phyloP scores from a whole-genome alignment of 2,888 invertebrate species.

The Hofmannophila pseudospretella region DNA sequence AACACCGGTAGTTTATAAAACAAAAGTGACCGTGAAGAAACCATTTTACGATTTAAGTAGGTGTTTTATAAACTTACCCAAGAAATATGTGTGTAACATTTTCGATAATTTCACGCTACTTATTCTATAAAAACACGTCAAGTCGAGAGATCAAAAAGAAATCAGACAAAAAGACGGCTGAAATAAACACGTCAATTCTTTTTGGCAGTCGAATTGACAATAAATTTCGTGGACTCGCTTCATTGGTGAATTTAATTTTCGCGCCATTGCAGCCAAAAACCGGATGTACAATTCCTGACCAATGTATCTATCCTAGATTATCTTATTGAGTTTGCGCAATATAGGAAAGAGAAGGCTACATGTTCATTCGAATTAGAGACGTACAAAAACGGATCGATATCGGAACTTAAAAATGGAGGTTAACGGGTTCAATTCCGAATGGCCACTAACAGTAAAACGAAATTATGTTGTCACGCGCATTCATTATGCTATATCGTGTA shows the following conservation, averaged over 20 bases:
- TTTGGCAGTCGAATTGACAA: constrained; percentile 42
- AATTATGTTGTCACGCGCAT: no score
- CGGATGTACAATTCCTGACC: neutral
- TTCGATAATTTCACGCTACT: constrained; percentile 33
- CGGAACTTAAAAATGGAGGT: no score
- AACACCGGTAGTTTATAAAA: constrained; percentile 28
- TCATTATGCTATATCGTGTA: no score
- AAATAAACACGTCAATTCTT: constrained; percentile 59
- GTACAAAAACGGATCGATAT: no score
- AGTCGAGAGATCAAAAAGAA: constrained; percentile 28
- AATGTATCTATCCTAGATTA: no score
- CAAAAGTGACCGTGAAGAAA: constrained; percentile 18
- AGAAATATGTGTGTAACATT: constrained; percentile 49
- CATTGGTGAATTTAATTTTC: constrained; percentile 48
- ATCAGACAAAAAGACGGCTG: constrained; percentile 23
- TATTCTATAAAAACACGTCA: constrained; percentile 26
- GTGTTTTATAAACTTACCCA: constrained; percentile 62
- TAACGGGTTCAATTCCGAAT: no score
- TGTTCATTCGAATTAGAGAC: no score
- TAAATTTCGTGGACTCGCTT: constrained; percentile 60
- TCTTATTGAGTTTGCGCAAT: no score
- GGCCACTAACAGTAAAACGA: no score
- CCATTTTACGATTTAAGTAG: constrained; percentile 34
- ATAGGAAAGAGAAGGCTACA: no score
- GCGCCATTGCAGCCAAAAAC: constrained; percentile 23